Base-by-base conservation (phyloP, 2,113 vertebrate genomes). In the Xenus cinereus region DNA sequence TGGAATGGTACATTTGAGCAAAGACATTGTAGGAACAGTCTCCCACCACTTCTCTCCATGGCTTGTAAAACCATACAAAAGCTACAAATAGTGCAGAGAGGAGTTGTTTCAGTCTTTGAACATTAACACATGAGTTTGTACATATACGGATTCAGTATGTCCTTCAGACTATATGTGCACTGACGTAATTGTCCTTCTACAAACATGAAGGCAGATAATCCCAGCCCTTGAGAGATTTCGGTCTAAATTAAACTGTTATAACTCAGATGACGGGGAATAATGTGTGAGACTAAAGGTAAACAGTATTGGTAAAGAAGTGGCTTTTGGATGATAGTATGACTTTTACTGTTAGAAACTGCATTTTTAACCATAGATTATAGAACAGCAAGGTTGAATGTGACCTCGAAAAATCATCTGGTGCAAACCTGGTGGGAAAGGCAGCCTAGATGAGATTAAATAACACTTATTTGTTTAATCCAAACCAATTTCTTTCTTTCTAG, bases 331-430 rank as follows among this genome's bases (percentile, higher is more conserved):
- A 41, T 14, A 59, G 2, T 13, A 18, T 72, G 16, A 56, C 23
- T 85, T 87, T 50, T 77, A 4, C 9, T 60, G 23, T 17, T 81
- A 69, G 18, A 78, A 93, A 75, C 7, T n/a, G 12, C 10, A 41
- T 51, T 90, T 92, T 92, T 41, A 66, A 35, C 41, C 7, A 20
- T 1, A 57, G 27, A 35, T 82, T 26, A 64, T 27, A 41, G 15
- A 91, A 73, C 2, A 62, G 0, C 2, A 69, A 51, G 15, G 1
- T 20, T 84, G 17, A 8, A 46, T 28, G 2, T 51, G 35, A 60
- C 30, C 20, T 37, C 0, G 0, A 43, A 80, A 54, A 9, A 37
- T 23, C 12, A 17, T 14, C 39, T 69, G 4, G 14, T 46, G 24
- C 26, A 83, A 64, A 60, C 69, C 53, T 43, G 46, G 7, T 28